phyloP scores from a whole-genome alignment of 2,888 invertebrate species.

The Azorinus chamasolen region DNA sequence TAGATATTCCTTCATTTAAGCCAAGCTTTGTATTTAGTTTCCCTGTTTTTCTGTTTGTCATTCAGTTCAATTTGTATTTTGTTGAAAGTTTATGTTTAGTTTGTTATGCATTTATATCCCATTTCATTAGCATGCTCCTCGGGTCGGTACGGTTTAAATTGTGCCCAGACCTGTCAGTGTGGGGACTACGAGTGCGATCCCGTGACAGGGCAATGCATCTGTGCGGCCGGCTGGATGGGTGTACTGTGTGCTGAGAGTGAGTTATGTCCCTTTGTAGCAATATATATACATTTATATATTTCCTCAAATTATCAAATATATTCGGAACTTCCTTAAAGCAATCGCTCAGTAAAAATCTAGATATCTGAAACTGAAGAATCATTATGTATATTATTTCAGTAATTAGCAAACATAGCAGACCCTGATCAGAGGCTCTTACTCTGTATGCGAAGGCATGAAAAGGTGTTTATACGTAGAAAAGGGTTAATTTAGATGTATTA shows the following conservation, averaged over 20 bases:
- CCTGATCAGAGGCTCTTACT: too few species aligned
- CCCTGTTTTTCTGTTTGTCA: conserved; percentile 16
- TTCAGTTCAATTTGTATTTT: background rate
- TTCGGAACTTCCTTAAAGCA: too few species aligned
- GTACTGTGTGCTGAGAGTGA: conserved; percentile 85
- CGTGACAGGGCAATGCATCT: conserved; percentile 84
- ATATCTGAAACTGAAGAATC: too few species aligned
- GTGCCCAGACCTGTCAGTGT: conserved; percentile 80
- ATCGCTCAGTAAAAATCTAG: too few species aligned
- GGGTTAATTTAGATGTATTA: too few species aligned
- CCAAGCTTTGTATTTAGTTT: background rate
- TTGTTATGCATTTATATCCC: background rate
- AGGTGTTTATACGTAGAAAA: too few species aligned
- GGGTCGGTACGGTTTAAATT: conserved; percentile 81
- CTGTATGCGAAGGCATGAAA: too few species aligned
- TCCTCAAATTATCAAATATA: too few species aligned
- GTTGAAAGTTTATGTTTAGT: conserved; percentile 3
- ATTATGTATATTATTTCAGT: too few species aligned
- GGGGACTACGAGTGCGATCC: conserved; percentile 82
- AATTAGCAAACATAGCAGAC: too few species aligned
- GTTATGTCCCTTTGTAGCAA: conserved; percentile 25
- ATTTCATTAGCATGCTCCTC: background rate
- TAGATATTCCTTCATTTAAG: too few species aligned
- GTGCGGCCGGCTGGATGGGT: conserved; percentile 86
- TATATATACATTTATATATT: too few species aligned